A percentile compares a stretch with the other conserved stretches of the same genome.
phyloP scores from a whole-genome alignment of 2,113 vertebrate genomes.

The Neogobius melanostomus region DNA sequence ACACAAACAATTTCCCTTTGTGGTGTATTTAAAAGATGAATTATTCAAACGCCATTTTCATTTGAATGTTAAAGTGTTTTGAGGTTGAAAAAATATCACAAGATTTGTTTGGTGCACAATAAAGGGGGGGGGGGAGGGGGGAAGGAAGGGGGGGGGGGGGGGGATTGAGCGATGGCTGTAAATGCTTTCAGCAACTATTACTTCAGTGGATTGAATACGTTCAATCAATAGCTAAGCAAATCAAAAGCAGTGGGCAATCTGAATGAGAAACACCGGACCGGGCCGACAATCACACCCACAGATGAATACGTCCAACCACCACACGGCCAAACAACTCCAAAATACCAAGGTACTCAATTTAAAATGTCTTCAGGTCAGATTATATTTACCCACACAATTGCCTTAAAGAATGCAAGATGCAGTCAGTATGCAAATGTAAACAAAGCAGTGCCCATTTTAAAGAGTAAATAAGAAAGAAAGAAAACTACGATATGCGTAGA shows the following conservation, averaged over 20 bases:
- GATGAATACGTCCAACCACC: conserved; percentile 34
- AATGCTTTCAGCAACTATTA: conserved; percentile 81
- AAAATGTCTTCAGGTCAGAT: not conserved
- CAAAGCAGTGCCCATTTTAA: not conserved
- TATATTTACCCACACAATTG: not conserved
- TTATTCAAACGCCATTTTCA: conserved; percentile 10
- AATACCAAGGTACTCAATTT: not conserved
- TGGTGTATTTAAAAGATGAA: conserved; percentile 6
- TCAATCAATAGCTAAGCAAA: conserved; percentile 79
- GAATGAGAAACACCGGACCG: conserved; percentile 57
- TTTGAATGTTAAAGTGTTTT: conserved; percentile 28
- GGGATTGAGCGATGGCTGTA: conserved; percentile 72
- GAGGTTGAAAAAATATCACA: conserved; percentile 1
- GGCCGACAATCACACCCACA: conserved; percentile 46
- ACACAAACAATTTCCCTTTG: not conserved
- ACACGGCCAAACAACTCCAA: not conserved
- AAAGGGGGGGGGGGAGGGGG: conserved; percentile 31
- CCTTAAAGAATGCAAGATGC: not conserved
- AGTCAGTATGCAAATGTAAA: conserved; percentile 4
- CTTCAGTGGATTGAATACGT: conserved; percentile 74
- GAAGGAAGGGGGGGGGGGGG: conserved; percentile 43
- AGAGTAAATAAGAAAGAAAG: not conserved
- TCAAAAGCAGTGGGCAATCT: conserved; percentile 73
- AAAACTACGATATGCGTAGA: too few species aligned
- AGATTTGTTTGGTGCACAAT: conserved; percentile 42